Conservation (phyloP, 2,888 invertebrate genomes). For the Dolichopus griseipennis region DNA sequence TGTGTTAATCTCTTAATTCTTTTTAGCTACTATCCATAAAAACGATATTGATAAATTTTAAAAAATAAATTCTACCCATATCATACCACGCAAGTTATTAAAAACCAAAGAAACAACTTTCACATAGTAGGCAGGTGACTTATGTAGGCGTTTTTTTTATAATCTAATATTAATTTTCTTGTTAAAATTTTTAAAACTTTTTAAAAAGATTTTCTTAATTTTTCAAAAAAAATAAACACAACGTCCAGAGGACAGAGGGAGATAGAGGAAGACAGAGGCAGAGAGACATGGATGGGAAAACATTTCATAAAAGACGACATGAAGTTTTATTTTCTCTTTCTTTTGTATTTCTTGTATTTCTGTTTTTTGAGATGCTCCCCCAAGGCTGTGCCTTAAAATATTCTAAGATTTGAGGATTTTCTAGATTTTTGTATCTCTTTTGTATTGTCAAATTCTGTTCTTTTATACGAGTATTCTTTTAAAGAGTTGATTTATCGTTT, state of each 20-base stretch:
- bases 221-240: too few species aligned
- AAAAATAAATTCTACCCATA: not conserved
- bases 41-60: too few species aligned
- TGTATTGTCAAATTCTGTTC: too few species aligned
- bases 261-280: not conserved
- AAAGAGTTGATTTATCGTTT: not conserved
- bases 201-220: not conserved
- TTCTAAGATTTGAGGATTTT: too few species aligned
- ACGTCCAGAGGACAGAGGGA: too few species aligned
- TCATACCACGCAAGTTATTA: not conserved
- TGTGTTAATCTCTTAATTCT: too few species aligned
- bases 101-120: not conserved
- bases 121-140: not conserved
- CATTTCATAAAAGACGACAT: too few species aligned
- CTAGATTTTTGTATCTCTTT: too few species aligned
- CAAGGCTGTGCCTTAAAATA: not conserved
- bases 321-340: too few species aligned
- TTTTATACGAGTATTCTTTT: too few species aligned
- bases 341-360: too few species aligned
- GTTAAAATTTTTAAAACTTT: not conserved
- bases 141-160: slow-evolving; percentile 5
- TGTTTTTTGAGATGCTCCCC: not conserved
- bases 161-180: slow-evolving; percentile 1
- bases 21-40: too few species aligned
- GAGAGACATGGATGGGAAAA: not conserved